phyloP scores from a whole-genome alignment of 64 coral and sea anemone species.

The Montipora efflorescens region DNA sequence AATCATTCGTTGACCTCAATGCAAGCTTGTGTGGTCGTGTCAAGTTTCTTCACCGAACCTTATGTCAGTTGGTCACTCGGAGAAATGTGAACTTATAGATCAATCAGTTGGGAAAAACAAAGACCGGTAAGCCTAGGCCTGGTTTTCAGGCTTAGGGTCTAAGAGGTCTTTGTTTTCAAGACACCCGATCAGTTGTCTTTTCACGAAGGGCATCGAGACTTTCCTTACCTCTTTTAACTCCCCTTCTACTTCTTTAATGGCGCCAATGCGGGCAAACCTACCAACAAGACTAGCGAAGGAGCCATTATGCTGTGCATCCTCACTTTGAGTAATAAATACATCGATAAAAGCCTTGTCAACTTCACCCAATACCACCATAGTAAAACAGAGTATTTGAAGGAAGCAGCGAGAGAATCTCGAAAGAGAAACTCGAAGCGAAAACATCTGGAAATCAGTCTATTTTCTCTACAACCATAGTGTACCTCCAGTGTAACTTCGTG shows the following conservation, averaged over 20 bases:
- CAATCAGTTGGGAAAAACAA: no score
- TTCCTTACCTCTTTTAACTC: slow-evolving; percentile 34
- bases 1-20: no score
- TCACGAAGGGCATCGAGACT: not conserved
- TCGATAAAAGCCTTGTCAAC: slow-evolving; percentile 43
- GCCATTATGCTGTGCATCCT: slow-evolving; percentile 19
- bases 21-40: no score
- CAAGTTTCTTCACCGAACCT: no score
- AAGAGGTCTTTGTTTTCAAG: no score
- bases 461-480: no score
- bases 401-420: slow-evolving; percentile 17
- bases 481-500: no score
- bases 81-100: no score
- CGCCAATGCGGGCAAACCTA: slow-evolving; percentile 18
- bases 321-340: slow-evolving; percentile 24
- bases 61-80: no score
- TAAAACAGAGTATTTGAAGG: slow-evolving; percentile 28
- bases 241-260: slow-evolving; percentile 30
- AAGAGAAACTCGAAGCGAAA: slow-evolving; percentile 34
- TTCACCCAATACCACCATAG: slow-evolving; percentile 20
- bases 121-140: no score
- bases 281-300: slow-evolving; percentile 29
- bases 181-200: no score
- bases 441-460: not conserved
- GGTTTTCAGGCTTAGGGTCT: no score